phyloP scores from a whole-genome alignment of 1,140 invertebrate genomes.

The Tetragnatha versicolor region DNA sequence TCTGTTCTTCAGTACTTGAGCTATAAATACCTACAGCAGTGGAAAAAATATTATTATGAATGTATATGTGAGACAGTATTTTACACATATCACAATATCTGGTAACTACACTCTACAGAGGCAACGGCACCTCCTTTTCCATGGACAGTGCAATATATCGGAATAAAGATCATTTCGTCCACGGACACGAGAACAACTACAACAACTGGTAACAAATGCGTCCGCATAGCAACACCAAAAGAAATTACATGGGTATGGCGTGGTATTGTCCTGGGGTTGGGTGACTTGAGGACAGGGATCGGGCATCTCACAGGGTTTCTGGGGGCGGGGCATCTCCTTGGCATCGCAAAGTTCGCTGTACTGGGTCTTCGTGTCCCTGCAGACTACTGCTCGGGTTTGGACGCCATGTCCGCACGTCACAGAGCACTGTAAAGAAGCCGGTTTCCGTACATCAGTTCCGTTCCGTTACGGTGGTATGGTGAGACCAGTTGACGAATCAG shows the following conservation, averaged over 20 bases:
- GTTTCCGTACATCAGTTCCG: too few relatives aligned
- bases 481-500: too few relatives aligned
- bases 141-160: too few relatives aligned
- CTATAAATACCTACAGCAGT: conserved; percentile 16
- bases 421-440: conserved; percentile 74
- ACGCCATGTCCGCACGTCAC: conserved; percentile 79
- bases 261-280: neutral
- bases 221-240: too few relatives aligned
- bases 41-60: neutral
- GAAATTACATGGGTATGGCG: conserved; percentile 29
- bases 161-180: too few relatives aligned
- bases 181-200: too few relatives aligned
- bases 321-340: conserved; percentile 68
- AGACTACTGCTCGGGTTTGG: conserved; percentile 82
- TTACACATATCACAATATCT: too few relatives aligned
- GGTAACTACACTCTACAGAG: too few relatives aligned
- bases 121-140: too few relatives aligned
- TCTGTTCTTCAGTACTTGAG: conserved; percentile 27
- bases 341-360: conserved; percentile 68
- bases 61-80: too few relatives aligned
- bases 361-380: conserved; percentile 69
- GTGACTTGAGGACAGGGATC: neutral
- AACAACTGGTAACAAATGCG: too few relatives aligned
- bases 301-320: conserved; percentile 68
- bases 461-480: too few relatives aligned